phyloP scores from a whole-genome alignment of 2,797 vertebrate species.

The Melanotaenia parkinsoni region DNA sequence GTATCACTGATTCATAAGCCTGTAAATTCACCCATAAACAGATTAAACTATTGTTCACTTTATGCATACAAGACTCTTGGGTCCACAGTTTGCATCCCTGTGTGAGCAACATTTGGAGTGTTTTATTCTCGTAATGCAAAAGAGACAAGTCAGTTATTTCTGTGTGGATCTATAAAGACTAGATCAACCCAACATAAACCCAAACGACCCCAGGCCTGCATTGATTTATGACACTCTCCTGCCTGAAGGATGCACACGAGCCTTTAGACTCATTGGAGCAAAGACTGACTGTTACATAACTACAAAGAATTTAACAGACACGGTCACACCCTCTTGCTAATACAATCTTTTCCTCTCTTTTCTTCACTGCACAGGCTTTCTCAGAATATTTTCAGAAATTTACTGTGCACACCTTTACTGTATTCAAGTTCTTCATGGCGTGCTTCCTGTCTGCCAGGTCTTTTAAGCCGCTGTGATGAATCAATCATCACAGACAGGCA shows the following conservation, averaged over 20 bases:
- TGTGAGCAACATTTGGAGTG: slow-evolving; percentile 42
- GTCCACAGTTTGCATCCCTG: slow-evolving; percentile 20
- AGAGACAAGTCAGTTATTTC: slow-evolving; percentile 49
- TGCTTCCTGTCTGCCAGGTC: slow-evolving; percentile 24
- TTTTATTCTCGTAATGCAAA: slow-evolving; percentile 7
- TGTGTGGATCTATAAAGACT: slow-evolving; percentile 63
- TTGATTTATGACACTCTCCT: slow-evolving; percentile 65
- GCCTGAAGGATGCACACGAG: slow-evolving; percentile 57
- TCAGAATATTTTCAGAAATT: slow-evolving; percentile 33
- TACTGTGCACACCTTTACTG: slow-evolving; percentile 11
- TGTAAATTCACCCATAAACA: slow-evolving; percentile 31
- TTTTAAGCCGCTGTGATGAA: slow-evolving; percentile 40
- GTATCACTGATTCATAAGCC: slow-evolving; percentile 26
- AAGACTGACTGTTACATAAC: slow-evolving; percentile 68
- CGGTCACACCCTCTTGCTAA: slow-evolving; percentile 56
- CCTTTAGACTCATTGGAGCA: slow-evolving; percentile 42
- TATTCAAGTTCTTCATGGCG: slow-evolving; percentile 24
- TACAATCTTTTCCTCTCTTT: slow-evolving; percentile 42
- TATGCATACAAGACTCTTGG: slow-evolving; percentile 11
- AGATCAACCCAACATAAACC: slow-evolving; percentile 65
- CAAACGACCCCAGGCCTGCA: slow-evolving; percentile 58
- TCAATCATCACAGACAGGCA: slow-evolving; percentile 49
- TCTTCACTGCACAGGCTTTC: slow-evolving; percentile 15
- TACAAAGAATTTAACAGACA: slow-evolving; percentile 53
- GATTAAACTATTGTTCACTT: slow-evolving; percentile 31